Conservation (phyloP, 2,113 vertebrate genomes). For the Plestiodon gilberti region DNA sequence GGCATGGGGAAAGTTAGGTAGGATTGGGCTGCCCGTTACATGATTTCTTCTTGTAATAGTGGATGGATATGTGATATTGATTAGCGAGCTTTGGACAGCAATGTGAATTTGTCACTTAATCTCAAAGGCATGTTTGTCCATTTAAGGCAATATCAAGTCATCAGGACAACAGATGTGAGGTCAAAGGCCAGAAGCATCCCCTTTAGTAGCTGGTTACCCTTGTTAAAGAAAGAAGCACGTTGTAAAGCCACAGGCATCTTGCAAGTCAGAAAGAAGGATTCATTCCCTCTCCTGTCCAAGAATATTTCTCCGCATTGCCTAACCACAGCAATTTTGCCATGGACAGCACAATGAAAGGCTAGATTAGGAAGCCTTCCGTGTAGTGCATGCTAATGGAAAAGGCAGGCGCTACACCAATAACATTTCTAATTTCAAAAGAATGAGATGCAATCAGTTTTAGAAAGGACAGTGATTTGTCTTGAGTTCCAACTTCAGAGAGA, state of each 20-base stretch:
- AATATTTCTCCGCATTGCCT: constrained; percentile 39
- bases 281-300: constrained; percentile 17
- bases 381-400: constrained; percentile 59
- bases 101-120: constrained; percentile 68
- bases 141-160: constrained; percentile 63
- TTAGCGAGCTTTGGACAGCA: constrained; percentile 54
- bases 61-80: constrained; percentile 68
- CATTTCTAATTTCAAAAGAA: constrained; percentile 68
- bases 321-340: constrained; percentile 43
- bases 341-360: constrained; percentile 45
- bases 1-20: no score
- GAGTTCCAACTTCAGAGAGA: constrained; percentile 68
- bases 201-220: background rate
- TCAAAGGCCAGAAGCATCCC: constrained; percentile 36
- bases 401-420: constrained; percentile 44
- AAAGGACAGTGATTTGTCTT: constrained; percentile 68
- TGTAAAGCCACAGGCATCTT: constrained; percentile 26
- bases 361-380: constrained; percentile 54
- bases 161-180: constrained; percentile 26
- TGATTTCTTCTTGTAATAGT: constrained; percentile 53
- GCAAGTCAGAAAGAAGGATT: background rate
- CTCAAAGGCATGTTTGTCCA: constrained; percentile 67
- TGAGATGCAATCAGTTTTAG: constrained; percentile 73
- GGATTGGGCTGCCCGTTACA: no score
- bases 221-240: constrained; percentile 22